Percentiles rank a stretch among this genome's conserved stretches.
Evolutionary conservation across 2,888 invertebrate species (phyloP).

Genomic region (Cremastobaeus sp.): DNA sequence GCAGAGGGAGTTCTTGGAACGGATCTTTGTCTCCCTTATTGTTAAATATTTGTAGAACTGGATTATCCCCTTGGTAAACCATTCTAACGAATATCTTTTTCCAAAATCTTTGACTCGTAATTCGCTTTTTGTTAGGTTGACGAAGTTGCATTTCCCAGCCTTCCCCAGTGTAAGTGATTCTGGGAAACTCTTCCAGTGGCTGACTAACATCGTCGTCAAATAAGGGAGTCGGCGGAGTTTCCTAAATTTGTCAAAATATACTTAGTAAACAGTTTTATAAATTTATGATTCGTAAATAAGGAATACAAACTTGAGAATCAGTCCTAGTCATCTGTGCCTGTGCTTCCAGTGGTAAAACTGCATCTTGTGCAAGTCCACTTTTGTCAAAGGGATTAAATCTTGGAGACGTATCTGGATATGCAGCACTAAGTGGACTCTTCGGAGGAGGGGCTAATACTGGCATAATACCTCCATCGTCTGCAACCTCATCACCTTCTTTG

Average conservation of each 20-base stretch:
- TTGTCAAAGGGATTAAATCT: conserved; percentile 89
- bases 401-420: conserved; percentile 82
- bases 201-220: conserved; percentile 96
- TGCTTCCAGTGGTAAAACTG: conserved; percentile 70
- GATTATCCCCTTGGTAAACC: conserved; percentile 87
- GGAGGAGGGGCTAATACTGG: conserved; percentile 89
- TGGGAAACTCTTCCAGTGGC: conserved; percentile 94
- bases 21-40: conserved; percentile 91
- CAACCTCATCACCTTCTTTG: conserved; percentile 77
- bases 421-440: conserved; percentile 79
- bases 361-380: conserved; percentile 77
- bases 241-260: conserved; percentile 79
- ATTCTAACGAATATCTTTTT: conserved; percentile 95
- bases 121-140: conserved; percentile 90
- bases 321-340: conserved; percentile 74
- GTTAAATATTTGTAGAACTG: conserved; percentile 91
- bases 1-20: conserved; percentile 95
- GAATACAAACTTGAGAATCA: conserved; percentile 72
- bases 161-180: conserved; percentile 86
- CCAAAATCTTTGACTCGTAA: conserved; percentile 97
- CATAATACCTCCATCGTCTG: conserved; percentile 80
- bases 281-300: no score
- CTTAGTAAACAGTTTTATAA: neutral
- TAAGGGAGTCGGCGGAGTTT: conserved; percentile 94
- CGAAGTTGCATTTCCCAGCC: conserved; percentile 98